Base-by-base conservation (phyloP, 2,113 vertebrate genomes). In the Neotoma lepida region DNA sequence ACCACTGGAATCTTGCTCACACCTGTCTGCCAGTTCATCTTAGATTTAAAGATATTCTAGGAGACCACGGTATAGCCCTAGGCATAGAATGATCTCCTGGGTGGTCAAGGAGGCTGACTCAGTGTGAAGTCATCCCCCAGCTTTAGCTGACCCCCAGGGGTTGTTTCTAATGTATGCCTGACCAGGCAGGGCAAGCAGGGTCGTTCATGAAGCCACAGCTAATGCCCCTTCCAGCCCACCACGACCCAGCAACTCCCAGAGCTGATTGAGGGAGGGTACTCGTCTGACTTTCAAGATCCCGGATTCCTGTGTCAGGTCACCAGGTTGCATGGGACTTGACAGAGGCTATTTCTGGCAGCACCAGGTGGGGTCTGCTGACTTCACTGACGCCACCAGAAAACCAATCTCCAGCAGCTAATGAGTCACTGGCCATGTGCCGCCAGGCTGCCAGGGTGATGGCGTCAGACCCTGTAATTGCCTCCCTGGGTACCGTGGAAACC, bases 391-490 rank as follows among this genome's bases (percentile, higher is more conserved):
- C 9, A 0, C 33, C 5, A 58, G 71, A 88, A 90, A 73, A 94
- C 46, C 89, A 26, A 15, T 80, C 71, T 94, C 86, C 26, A 12
- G 68, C 61, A 46, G 70, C 77, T 73, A 35, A 63, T 66, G 54
- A 66, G 82, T 95, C 95, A 71, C 49, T 0, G 5, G 68, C 82
- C 58, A 1, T 0, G 54, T 18, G 77, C 66, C 4, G 73, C 12
- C 2, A 12, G 85, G 94, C 56, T 5, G 0, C 44, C 18, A n/a
- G 70, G 39, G 46, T 8, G 0, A 58, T 24, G 41, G 80, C 9
- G 30, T 90, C 91, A 88, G 77, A 49, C 70, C 46, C 66, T 2
- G 18, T 82, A 44, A 91, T 14, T 84, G 87, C 87, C 91, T 93
- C 64, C 81, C 86, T 39, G 20, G 81, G 87, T 66, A 49, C 97